phyloP scores from a whole-genome alignment of 2,113 vertebrate genomes.

The Mustela nigripes region DNA sequence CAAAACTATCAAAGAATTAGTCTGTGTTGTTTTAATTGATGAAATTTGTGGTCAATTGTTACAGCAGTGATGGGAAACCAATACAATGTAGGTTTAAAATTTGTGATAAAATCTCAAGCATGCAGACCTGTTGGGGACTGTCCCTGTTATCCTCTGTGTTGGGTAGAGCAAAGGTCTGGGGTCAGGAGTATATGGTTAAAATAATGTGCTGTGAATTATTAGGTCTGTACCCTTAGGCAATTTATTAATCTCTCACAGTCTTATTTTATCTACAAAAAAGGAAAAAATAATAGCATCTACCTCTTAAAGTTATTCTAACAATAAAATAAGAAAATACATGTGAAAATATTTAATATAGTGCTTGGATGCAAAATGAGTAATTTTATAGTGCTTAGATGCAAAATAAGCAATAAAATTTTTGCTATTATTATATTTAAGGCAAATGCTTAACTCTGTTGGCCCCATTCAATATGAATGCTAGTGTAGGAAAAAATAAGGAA shows the following conservation, averaged over 20 bases:
- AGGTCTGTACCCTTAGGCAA: not conserved
- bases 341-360: not conserved
- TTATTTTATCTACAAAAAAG: not conserved
- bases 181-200: not conserved
- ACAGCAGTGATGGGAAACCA: not conserved
- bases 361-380: not conserved
- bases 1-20: not conserved
- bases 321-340: slow-evolving; percentile 3
- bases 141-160: not conserved
- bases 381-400: not conserved
- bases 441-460: not conserved
- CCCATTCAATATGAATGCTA: not conserved
- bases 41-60: not conserved
- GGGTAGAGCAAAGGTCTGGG: not conserved
- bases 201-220: not conserved
- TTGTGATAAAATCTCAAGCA: not conserved
- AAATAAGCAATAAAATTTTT: not conserved
- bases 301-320: not conserved
- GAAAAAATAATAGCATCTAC: not conserved
- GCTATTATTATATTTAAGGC: not conserved
- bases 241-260: not conserved
- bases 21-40: not conserved
- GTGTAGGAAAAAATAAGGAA: not conserved
- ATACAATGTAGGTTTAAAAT: not conserved
- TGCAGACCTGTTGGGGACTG: not conserved